phyloP scores from a whole-genome alignment of 2,888 invertebrate genomes.

The Drosophila mimetica region DNA sequence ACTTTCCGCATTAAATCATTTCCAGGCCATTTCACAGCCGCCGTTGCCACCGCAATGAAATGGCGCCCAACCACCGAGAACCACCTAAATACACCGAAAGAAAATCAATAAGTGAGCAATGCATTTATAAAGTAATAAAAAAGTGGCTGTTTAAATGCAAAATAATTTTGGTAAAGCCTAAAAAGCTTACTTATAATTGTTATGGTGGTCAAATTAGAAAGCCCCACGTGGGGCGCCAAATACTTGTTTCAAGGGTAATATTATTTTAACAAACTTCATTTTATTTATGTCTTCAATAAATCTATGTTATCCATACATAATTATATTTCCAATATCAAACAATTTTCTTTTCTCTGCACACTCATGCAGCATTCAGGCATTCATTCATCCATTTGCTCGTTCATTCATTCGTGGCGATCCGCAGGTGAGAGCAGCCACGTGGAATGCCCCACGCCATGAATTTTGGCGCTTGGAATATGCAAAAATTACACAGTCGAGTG shows the following conservation, averaged over 20 bases:
- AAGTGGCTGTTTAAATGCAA: too few species aligned
- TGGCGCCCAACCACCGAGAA: conserved; percentile 13
- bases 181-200: too few species aligned
- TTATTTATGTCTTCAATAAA: too few species aligned
- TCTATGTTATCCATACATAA: too few species aligned
- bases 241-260: too few species aligned
- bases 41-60: conserved; percentile 62
- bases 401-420: conserved; percentile 66
- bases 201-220: too few species aligned
- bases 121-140: too few species aligned
- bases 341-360: conserved; percentile 4
- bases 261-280: too few species aligned
- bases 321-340: too few species aligned
- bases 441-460: conserved; percentile 61
- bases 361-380: conserved; percentile 37
- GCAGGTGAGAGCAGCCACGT: conserved; percentile 74
- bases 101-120: not conserved
- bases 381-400: conserved; percentile 54
- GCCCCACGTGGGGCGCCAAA: too few species aligned
- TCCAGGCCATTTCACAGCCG: conserved; percentile 78
- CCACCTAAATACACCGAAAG: conserved; percentile 24
- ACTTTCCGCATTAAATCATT: conserved; percentile 79
- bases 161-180: not conserved
- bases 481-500: conserved; percentile 74
- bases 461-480: conserved; percentile 65